Conservation (phyloP, 2,113 vertebrate species). For the Polyodon spathula region DNA sequence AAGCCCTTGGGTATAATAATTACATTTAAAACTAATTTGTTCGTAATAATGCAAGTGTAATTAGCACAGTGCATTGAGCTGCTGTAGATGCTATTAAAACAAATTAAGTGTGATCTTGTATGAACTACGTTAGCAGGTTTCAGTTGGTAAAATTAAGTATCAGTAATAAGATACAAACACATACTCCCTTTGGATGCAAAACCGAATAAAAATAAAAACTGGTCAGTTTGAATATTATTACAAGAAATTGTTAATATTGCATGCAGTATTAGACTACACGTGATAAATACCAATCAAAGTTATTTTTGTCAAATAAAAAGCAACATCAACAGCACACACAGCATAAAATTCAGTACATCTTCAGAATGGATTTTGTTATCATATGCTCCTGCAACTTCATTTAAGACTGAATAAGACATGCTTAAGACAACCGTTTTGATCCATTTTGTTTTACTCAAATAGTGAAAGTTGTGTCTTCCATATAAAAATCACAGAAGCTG, state of each 20-base stretch:
- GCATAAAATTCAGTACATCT: conserved; percentile 85
- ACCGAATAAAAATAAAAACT: conserved; percentile 39
- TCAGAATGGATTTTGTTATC: conserved; percentile 67
- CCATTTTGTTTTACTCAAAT: conserved; percentile 64
- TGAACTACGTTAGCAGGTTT: conserved; percentile 46
- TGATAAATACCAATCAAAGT: conserved; percentile 55
- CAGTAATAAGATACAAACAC: conserved; percentile 45
- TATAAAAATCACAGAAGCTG: conserved; percentile 42
- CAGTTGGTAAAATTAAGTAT: conserved; percentile 39
- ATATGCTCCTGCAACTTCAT: conserved; percentile 69
- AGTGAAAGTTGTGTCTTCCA: conserved; percentile 56
- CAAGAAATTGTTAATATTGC: conserved; percentile 58
- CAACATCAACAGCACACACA: conserved; percentile 88
- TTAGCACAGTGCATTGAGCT: conserved; percentile 38
- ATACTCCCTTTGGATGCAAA: conserved; percentile 51
- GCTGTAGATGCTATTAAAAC: conserved; percentile 33
- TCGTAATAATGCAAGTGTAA: conserved; percentile 44
- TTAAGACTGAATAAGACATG: conserved; percentile 96
- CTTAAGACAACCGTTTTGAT: conserved; percentile 83
- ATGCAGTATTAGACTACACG: conserved; percentile 68
- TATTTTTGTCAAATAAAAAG: conserved; percentile 51
- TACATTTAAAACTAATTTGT: conserved; percentile 48
- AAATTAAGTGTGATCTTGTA: conserved; percentile 58
- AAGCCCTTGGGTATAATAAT: conserved; percentile 53
- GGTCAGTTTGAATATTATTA: conserved; percentile 58